Evolutionary conservation across 2,888 invertebrate genomes (phyloP), one percentile per base, ranked within the genome.

Genomic region (Stomorhina lunata): DNA sequence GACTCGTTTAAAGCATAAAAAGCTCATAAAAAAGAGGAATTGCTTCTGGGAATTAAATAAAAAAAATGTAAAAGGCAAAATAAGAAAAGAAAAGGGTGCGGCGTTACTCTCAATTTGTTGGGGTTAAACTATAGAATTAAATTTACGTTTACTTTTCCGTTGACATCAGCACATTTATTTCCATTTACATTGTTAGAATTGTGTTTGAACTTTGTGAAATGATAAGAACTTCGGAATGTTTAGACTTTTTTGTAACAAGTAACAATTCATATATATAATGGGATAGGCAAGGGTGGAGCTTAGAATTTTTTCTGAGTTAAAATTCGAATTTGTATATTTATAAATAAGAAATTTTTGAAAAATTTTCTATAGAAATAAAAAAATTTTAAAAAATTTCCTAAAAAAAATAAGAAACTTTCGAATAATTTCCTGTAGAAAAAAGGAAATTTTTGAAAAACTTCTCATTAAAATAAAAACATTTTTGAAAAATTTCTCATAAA

Each of bases 101-200:
- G 34, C 57, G 22, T 55, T 37, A 4, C 27, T 37, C 5, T 7
- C 5, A 25, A 25, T 50, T 66, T 17, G 7, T 17, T 37, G 3
- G 7, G n/a, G 43, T 69, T 79, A 50, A 40, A 22, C 40, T 20
- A 53, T 50, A 9, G 25, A 77, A 69, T 77, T 68, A 61, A 68
- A 65, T 66, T 40, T 25, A 66, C 37, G 66, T 72, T 72, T 79
- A 40, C 57, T 40, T 65, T 37, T 72, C 43, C 40, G 20, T 72
- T 66, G 25, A 50, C 79, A 66, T 73, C 79, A 79, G 66, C 72
- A 72, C 50, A 66, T 72, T 66, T 37, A 45, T 43, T 66, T 27
- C 10, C 7, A 12, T 53, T 15, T 32, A 43, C 12, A n/a, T 76
- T 68, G 37, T 5, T 20, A 55, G 25, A 61, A 45, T 45, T 55